A percentile compares a stretch with the other conserved stretches of the same genome.
Conservation (phyloP, 53 echinoderm and acorn worm species). For the Astropecten irregularis region DNA sequence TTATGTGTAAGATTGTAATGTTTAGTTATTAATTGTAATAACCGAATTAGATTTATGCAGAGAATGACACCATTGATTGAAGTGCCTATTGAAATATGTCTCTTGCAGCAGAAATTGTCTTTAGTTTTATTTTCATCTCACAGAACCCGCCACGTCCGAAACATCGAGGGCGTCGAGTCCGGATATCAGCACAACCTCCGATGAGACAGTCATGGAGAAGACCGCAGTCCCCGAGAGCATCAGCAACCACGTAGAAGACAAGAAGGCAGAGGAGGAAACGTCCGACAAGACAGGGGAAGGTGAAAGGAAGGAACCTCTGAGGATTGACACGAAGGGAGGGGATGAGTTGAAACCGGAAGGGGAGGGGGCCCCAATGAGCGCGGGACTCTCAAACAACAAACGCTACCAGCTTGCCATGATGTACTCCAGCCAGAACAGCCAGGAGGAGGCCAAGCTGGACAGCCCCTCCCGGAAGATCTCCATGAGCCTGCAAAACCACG, state of each 20-base stretch:
- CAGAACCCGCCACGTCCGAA: constrained; percentile 20
- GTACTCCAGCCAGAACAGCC: constrained; percentile 32
- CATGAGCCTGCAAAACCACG: constrained; percentile 54
- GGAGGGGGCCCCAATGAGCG: constrained; percentile 32
- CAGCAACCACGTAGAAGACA: constrained; percentile 14
- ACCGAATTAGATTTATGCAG: too few relatives aligned
- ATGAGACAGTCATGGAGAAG: constrained; percentile 31
- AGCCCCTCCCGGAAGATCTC: constrained; percentile 63
- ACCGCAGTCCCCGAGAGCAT: background rate
- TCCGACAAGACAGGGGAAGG: background rate
- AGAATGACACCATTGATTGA: too few relatives aligned
- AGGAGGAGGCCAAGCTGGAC: constrained; percentile 2
- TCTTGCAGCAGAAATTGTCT: too few relatives aligned
- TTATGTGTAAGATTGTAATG: too few relatives aligned
- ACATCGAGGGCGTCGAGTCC: constrained; percentile 21
- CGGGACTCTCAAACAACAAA: constrained; percentile 57
- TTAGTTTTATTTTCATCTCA: background rate
- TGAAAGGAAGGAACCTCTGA: background rate
- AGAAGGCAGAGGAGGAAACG: background rate
- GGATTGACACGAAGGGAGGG: constrained; percentile 27
- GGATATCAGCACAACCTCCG: background rate
- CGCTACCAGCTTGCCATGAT: constrained; percentile 59
- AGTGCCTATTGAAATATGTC: too few relatives aligned
- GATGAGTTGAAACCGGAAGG: background rate
- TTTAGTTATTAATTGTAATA: too few relatives aligned